Conservation (phyloP, 1,140 invertebrate species). For the Drosophila ercepeae region DNA sequence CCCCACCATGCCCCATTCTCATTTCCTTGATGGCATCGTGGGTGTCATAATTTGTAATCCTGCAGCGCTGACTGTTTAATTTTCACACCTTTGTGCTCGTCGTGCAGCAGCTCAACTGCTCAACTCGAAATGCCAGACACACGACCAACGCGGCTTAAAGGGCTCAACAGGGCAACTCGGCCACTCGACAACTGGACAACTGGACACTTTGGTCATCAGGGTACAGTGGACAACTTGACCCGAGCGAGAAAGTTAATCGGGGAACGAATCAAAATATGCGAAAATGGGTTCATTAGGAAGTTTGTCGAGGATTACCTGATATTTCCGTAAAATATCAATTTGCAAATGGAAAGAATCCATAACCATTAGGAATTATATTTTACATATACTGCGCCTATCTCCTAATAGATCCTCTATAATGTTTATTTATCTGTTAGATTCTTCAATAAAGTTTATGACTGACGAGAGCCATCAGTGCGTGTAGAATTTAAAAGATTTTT, state of each 20-base stretch:
- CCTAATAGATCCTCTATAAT: too few relatives aligned
- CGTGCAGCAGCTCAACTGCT: neutral
- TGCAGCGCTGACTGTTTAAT: slow-evolving; percentile 75
- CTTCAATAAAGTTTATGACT: slow-evolving; percentile 32
- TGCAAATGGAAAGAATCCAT: slow-evolving; percentile 12
- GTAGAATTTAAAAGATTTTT: slow-evolving; percentile 20
- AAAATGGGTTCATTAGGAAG: slow-evolving; percentile 48
- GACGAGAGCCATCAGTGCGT: slow-evolving; percentile 1
- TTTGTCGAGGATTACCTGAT: slow-evolving; percentile 5
- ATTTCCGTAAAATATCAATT: neutral
- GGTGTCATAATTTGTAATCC: slow-evolving; percentile 82
- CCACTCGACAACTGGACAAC: slow-evolving; percentile 6
- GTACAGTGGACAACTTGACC: slow-evolving; percentile 22
- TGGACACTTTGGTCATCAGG: slow-evolving; percentile 2
- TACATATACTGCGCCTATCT: too few relatives aligned
- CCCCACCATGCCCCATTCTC: slow-evolving; percentile 19
- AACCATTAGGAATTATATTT: slow-evolving; percentile 5
- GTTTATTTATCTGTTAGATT: neutral
- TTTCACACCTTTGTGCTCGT: slow-evolving; percentile 74
- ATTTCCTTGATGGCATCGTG: slow-evolving; percentile 66
- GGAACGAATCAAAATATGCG: neutral
- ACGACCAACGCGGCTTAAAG: slow-evolving; percentile 59
- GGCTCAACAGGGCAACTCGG: slow-evolving; percentile 16
- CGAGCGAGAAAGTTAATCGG: slow-evolving; percentile 1
- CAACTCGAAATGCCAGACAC: slow-evolving; percentile 45